A percentile compares a stretch with the other conserved stretches of the same genome.
Conservation (phyloP, 2,113 vertebrate genomes). For the Lethenteron reissneri region DNA sequence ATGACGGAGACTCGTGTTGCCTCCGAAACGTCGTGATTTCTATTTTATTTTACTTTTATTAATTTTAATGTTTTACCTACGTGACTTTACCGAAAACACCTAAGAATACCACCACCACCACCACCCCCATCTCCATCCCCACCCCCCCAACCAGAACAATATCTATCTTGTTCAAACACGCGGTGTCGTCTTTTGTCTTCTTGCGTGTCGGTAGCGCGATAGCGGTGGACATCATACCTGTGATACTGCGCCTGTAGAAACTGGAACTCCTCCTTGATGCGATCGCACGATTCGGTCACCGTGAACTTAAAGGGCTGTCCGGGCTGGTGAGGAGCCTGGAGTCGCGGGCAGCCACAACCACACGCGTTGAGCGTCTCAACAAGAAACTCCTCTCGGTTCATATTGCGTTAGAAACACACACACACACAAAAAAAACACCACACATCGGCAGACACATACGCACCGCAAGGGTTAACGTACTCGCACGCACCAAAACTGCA, state of each 20-base stretch:
- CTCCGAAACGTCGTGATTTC: too few species aligned
- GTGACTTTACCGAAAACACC: too few species aligned
- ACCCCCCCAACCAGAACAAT: neutral
- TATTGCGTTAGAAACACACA: neutral
- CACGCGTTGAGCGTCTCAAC: neutral
- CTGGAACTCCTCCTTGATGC: slow-evolving; percentile 89
- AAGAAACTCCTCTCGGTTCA: neutral
- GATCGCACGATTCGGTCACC: slow-evolving; percentile 65
- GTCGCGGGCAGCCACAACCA: neutral
- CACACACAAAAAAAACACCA: neutral
- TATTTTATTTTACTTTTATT: too few species aligned
- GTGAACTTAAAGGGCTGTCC: slow-evolving; percentile 87
- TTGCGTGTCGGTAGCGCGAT: neutral
- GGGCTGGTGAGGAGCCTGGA: slow-evolving; percentile 65
- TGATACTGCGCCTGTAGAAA: slow-evolving; percentile 81
- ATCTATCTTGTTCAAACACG: neutral
- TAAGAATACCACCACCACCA: neutral
- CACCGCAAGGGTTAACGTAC: neutral
- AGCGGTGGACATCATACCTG: slow-evolving; percentile 30
- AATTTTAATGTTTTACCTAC: too few species aligned
- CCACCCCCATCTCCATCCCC: neutral
- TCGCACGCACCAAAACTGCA: neutral
- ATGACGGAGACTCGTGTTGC: too few species aligned
- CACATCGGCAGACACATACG: neutral
- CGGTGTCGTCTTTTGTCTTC: neutral